Conservation (phyloP, 2,797 vertebrate species). For the Hozukius guyotensis region DNA sequence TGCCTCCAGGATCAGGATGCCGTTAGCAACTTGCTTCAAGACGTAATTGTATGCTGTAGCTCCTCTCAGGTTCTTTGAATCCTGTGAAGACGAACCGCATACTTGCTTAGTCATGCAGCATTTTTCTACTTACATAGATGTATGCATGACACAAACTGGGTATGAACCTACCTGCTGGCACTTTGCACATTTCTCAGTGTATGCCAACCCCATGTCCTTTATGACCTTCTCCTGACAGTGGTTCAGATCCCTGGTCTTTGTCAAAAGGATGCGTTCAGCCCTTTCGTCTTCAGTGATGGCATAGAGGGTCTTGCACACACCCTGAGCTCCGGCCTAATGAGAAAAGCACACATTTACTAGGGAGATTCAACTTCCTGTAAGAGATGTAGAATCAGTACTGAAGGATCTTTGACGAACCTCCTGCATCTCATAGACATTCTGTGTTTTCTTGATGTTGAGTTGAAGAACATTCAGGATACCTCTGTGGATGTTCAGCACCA, state of each 20-base stretch:
- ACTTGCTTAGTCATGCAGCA: neutral
- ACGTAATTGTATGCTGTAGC: conserved; percentile 82
- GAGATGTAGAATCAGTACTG: neutral
- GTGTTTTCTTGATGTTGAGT: conserved; percentile 82
- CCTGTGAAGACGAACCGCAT: conserved; percentile 64
- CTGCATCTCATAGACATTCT: conserved; percentile 83
- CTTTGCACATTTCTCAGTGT: conserved; percentile 76
- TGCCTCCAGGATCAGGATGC: conserved; percentile 78
- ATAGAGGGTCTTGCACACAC: conserved; percentile 85
- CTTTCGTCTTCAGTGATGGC: conserved; percentile 77
- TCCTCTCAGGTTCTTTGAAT: conserved; percentile 81
- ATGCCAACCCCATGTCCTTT: conserved; percentile 80
- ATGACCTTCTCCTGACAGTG: conserved; percentile 80
- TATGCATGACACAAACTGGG: neutral
- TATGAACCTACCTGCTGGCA: conserved; percentile 81
- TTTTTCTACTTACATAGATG: neutral
- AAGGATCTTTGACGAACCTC: conserved; percentile 77
- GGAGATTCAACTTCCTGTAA: neutral
- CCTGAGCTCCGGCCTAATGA: conserved; percentile 79
- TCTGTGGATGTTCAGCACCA: conserved; percentile 81
- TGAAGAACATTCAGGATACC: conserved; percentile 82
- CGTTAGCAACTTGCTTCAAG: conserved; percentile 76
- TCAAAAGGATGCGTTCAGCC: conserved; percentile 71
- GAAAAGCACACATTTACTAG: conserved; percentile 19
- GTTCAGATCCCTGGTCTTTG: conserved; percentile 84